Base-by-base conservation (phyloP, 2,888 invertebrate species). In the Lochmaea capreae region DNA sequence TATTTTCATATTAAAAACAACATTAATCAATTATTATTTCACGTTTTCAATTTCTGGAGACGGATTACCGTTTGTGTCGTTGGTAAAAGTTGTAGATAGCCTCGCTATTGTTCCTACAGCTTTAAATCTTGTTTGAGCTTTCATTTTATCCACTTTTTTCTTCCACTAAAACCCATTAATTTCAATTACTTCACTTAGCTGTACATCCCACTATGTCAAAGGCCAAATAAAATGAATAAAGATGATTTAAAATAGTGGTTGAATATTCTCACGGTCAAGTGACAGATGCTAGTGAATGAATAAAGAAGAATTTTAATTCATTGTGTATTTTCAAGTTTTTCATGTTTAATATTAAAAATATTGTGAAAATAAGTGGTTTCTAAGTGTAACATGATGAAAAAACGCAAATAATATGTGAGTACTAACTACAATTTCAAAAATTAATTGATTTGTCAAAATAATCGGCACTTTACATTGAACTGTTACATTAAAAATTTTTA, bases 61-160 rank as follows among this genome's bases (percentile, higher is more conserved):
- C n/a, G 14, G 42, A 63, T 61, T 62, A 52, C 61, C 69, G 33
- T 76, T 77, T 62, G n/a, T 71, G 65, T 81, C 80, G 73, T 83
- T 84, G 1, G 83, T 80, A 78, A 87, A 86, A 62, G 83, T 78
- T 14, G 87, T 86, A 0, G 89, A 88, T 65, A 90, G 85, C 75
- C 88, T 89, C 1, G 92, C 92, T 67, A 92, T 90, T 11, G 92
- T 89, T 46, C 91, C 92, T 1, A 92, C 91, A 14, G 93, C 93
- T 85, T 91, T 92, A 79, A 93, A 93, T 78, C 91, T 89, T 54
- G 91, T 91, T 54, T 90, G 89, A 0, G 92, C 92, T 79, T 89
- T 90, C 84, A 90, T 89, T 83, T 90, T 91, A 72, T 92, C 91
- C 81, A 92, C 88, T 83, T 92, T 92, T 79, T 90, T 90, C 84